A percentile compares a stretch with the other conserved stretches of the same genome.
Evolutionary conservation across 2,888 invertebrate species (phyloP).

Genomic region (Macrophya annulata): DNA sequence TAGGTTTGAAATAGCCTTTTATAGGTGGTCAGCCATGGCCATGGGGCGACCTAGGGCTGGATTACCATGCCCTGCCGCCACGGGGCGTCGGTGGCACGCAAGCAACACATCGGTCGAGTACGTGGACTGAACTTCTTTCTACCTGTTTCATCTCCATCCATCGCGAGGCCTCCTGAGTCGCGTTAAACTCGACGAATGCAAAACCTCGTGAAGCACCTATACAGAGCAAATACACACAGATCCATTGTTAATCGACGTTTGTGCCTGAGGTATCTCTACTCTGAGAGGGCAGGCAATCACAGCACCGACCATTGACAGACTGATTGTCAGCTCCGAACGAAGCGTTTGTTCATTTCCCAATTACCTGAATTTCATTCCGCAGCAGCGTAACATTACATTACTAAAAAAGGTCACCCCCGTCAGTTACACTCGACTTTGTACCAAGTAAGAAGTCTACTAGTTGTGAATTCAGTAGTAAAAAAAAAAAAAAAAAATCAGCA

Average conservation of each 20-base stretch:
- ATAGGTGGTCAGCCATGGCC: constrained; percentile 78
- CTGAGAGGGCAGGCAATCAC: constrained; percentile 79
- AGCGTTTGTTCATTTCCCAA: constrained; percentile 72
- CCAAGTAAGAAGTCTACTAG: neutral
- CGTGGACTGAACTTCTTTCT: constrained; percentile 77
- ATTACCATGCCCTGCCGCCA: constrained; percentile 78
- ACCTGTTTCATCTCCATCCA: constrained; percentile 97
- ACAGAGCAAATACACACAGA: constrained; percentile 85
- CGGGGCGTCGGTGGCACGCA: constrained; percentile 77
- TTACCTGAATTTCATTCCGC: constrained; percentile 66
- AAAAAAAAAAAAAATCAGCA: neutral
- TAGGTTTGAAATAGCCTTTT: constrained; percentile 78
- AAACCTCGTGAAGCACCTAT: constrained; percentile 93
- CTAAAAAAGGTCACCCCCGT: constrained; percentile 27
- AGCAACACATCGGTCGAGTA: constrained; percentile 77
- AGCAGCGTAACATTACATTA: neutral
- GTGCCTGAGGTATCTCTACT: constrained; percentile 74
- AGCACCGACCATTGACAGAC: constrained; percentile 79
- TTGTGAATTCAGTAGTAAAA: neutral
- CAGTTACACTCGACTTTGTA: neutral
- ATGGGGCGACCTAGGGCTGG: constrained; percentile 75
- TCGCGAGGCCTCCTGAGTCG: constrained; percentile 91
- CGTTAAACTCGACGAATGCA: constrained; percentile 95
- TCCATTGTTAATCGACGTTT: constrained; percentile 80
- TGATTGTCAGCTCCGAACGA: constrained; percentile 72